Percentiles rank a stretch among this genome's conserved stretches.
Conservation (phyloP, 2,113 vertebrate species). For the Bungarus multicinctus region DNA sequence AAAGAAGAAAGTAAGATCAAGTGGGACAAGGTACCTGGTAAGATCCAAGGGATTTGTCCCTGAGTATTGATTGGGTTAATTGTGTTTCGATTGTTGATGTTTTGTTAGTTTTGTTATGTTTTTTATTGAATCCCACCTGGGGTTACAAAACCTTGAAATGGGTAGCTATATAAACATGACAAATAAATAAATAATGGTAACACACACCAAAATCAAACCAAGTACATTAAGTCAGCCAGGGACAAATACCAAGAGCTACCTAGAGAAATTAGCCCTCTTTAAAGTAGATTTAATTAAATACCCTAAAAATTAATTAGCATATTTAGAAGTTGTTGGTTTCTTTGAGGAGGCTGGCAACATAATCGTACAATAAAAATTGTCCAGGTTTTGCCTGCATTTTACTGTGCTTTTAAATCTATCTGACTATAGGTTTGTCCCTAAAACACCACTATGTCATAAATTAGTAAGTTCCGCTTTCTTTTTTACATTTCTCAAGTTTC, state of each 20-base stretch:
- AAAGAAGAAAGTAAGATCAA: neutral
- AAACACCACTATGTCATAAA: neutral
- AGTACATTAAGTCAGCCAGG: neutral
- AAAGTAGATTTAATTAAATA: neutral
- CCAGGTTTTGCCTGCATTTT: neutral
- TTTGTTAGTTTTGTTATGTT: neutral
- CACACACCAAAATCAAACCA: neutral
- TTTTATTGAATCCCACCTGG: neutral
- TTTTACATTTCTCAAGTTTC: neutral
- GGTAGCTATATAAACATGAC: neutral
- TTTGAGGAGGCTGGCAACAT: neutral
- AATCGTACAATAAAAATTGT: neutral
- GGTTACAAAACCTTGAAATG: neutral
- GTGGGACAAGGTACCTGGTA: neutral
- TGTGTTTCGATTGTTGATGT: neutral
- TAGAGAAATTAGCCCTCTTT: neutral
- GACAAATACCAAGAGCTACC: neutral
- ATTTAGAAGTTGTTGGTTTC: neutral
- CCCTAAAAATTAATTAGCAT: neutral
- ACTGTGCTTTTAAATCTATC: neutral
- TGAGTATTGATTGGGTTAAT: neutral
- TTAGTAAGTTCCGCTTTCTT: neutral
- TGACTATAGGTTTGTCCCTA: neutral
- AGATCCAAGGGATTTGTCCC: neutral
- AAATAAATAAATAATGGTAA: neutral